phyloP scores from a whole-genome alignment of 2,797 vertebrate species.

The Periparus ater region DNA sequence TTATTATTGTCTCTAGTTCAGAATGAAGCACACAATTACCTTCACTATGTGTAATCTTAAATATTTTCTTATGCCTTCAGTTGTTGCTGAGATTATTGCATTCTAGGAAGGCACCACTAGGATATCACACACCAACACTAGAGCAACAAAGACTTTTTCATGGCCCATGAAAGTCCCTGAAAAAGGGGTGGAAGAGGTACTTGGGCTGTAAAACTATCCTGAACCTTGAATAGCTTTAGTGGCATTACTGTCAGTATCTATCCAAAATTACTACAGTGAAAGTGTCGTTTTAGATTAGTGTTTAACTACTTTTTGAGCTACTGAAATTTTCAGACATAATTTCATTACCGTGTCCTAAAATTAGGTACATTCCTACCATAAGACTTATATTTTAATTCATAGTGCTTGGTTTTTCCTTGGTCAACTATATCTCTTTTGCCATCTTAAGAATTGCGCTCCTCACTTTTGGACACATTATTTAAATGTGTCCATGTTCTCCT shows the following conservation, averaged over 20 bases:
- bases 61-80: background rate
- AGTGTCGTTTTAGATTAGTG: accelerated
- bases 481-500: background rate
- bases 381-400: background rate
- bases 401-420: background rate
- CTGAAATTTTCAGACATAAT: background rate
- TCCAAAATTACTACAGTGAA: background rate
- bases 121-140: background rate
- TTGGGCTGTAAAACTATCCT: background rate
- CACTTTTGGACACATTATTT: background rate
- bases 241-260: background rate
- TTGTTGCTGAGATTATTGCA: background rate
- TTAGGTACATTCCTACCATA: background rate
- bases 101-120: background rate
- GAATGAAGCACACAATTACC: background rate
- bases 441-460: background rate
- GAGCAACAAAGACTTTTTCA: background rate
- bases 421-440: accelerated
- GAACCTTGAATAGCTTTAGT: background rate
- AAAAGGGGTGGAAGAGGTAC: background rate
- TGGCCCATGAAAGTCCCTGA: background rate
- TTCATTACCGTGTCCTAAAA: background rate
- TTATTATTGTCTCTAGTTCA: background rate
- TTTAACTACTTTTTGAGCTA: background rate
- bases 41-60: background rate